Evolutionary conservation across 2,113 vertebrate genomes (phyloP).

Genomic region (Otocyon megalotis): DNA sequence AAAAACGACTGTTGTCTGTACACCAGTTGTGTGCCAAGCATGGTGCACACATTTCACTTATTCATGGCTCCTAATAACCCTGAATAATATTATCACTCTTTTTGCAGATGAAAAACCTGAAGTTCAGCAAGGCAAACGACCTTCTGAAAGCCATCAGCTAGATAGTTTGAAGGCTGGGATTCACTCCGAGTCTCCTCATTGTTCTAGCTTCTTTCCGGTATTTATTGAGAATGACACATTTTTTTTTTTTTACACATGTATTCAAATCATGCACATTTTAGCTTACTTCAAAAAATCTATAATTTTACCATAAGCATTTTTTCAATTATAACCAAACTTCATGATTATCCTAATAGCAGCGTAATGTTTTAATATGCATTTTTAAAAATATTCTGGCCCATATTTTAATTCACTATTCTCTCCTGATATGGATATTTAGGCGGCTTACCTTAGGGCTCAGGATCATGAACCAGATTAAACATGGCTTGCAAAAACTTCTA

Average conservation of each 20-base stretch:
- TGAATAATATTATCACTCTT: neutral
- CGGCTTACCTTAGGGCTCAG: neutral
- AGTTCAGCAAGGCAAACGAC: neutral
- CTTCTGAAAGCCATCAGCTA: neutral
- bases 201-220: neutral
- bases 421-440: neutral
- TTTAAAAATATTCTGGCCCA: neutral
- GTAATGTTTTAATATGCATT: neutral
- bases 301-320: neutral
- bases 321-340: neutral
- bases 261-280: constrained; percentile 39
- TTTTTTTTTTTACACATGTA: neutral
- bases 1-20: neutral
- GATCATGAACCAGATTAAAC: neutral
- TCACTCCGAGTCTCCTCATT: neutral
- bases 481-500: neutral
- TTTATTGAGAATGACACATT: neutral
- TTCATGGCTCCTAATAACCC: neutral
- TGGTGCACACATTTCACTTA: neutral
- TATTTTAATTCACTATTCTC: neutral
- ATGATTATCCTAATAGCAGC: neutral
- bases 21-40: neutral
- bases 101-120: neutral
- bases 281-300: neutral
- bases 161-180: neutral